Evolutionary conservation across 2,113 vertebrate species (phyloP), one percentile per base, ranked within the genome.

Genomic region (Megalops atlanticus): DNA sequence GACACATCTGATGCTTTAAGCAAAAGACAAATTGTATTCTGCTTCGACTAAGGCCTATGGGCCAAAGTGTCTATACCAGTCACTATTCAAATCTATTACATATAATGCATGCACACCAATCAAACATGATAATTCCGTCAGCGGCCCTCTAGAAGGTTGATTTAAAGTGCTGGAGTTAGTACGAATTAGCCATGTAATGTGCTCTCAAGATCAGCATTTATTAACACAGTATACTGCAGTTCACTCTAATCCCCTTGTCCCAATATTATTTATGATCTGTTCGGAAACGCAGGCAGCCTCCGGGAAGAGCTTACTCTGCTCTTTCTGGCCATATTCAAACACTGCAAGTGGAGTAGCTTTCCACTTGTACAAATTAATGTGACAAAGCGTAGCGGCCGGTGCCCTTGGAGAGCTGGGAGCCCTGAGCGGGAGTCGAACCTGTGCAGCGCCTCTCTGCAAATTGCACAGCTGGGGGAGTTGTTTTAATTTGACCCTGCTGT

Each of bases 361-460:
- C 64, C 31, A 33, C 78, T 79, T 40, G 5, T 68, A 80, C 72
- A 76, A 80, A 83, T n/a, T 76, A 73, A 54, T 71, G 74, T 54
- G 41, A 76, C 64, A 77, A 74, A 74, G 72, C 76, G 49, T 82
- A 58, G 58, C 58, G 69, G 27, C 18, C 18, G 27, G 33, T 78
- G 70, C 71, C 72, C 70, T 77, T 36, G 41, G 14, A 45, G 49
- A 31, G 73, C 70, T 33, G 36, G 81, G 70, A 38, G 68, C 68
- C 1, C 10, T 35, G 68, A 70, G 33, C 27, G 68, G 27, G 68
- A 72, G 76, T 82, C 52, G 70, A 36, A 77, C 80, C 68, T 71
- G 39, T 7, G 39, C 71, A 8, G 21, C 74, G 70, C 43, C 81
- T 54, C 31, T 64, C 58, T 18, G 21, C 24, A n/a, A 64, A 64